A percentile compares a stretch with the other conserved stretches of the same genome.
Conservation (phyloP, 2,888 invertebrate genomes). For the Rhorus exstirpatorius region DNA sequence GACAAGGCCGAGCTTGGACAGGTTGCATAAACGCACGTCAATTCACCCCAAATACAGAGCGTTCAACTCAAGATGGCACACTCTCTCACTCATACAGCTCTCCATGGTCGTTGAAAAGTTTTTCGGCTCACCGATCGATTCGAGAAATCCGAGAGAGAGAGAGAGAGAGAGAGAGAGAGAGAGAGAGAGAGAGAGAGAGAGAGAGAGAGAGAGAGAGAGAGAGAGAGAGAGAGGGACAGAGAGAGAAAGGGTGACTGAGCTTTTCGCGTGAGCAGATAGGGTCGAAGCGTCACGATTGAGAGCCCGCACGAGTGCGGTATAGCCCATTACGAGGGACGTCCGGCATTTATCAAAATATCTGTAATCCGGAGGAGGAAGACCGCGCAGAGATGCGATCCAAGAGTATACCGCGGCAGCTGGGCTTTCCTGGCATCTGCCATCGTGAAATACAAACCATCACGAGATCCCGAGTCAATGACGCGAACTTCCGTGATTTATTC, state of each 20-base stretch:
- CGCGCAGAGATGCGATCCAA: constrained; percentile 76
- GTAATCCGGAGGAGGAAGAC: constrained; percentile 76
- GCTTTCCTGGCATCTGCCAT: constrained; percentile 73
- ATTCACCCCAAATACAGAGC: constrained; percentile 38
- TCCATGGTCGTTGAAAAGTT: constrained; percentile 45
- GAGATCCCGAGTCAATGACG: constrained; percentile 59
- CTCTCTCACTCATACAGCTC: not conserved
- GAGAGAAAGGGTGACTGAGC: constrained; percentile 9
- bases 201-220: too few relatives aligned
- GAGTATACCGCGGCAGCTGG: constrained; percentile 80
- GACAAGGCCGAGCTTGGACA: constrained; percentile 27
- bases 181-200: too few relatives aligned
- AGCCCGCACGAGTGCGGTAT: constrained; percentile 27
- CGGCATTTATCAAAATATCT: constrained; percentile 82
- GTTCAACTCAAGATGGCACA: constrained; percentile 37
- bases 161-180: too few relatives aligned
- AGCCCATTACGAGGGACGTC: constrained; percentile 12
- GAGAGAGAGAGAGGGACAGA: too few relatives aligned
- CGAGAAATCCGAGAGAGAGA: constrained; percentile 36
- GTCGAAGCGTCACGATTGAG: constrained; percentile 32
- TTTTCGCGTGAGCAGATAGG: constrained; percentile 25
- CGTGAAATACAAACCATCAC: constrained; percentile 77
- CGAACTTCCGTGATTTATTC: constrained; percentile 82
- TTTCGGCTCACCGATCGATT: constrained; percentile 27
- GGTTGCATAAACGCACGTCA: constrained; percentile 58